These are phyloP conservation scores for Pelmatolapia mariae DNA, from an alignment of 2,113 vertebrate genomes.

Conservation along the genomic window DNA sequence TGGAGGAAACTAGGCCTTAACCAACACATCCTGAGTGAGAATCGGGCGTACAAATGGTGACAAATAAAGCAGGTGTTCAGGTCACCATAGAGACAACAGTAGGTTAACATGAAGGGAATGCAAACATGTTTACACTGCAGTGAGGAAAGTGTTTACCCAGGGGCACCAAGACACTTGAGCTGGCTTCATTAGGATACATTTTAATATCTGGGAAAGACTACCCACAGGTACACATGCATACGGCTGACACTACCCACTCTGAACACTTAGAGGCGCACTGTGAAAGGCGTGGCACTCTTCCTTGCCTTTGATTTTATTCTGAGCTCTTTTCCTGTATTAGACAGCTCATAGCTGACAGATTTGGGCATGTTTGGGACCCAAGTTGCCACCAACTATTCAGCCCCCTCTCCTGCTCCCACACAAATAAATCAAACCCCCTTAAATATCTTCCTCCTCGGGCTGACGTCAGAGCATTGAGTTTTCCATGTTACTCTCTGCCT, in stretches of 20 bases:
- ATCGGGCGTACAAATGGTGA: not conserved
- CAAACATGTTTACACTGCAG: constrained; percentile 61
- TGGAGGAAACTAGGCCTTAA: not conserved
- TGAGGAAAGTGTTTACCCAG: constrained; percentile 29
- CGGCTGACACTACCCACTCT: not conserved
- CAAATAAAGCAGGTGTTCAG: constrained; percentile 14
- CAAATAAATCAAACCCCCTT: constrained; percentile 60
- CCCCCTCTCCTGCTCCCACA: constrained; percentile 36
- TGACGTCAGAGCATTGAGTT: constrained; percentile 68
- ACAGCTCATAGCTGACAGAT: not conserved
- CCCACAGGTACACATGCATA: not conserved
- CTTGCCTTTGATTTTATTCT: not conserved
- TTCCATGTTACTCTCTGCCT: constrained; percentile 47
- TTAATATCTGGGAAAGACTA: not conserved
- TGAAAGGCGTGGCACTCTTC: not conserved
- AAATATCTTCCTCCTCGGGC: constrained; percentile 16
- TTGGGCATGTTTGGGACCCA: constrained; percentile 17
- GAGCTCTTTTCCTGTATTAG: not conserved
- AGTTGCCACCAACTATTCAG: constrained; percentile 30
- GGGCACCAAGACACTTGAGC: constrained; percentile 1
- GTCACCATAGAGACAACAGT: constrained; percentile 40
- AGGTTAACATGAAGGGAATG: constrained; percentile 32
- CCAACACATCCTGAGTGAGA: not conserved
- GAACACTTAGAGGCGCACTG: not conserved
- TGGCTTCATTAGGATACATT: constrained; percentile 28